Base-by-base conservation (phyloP, 2,797 vertebrate species). In the Tamandua tetradactyla region DNA sequence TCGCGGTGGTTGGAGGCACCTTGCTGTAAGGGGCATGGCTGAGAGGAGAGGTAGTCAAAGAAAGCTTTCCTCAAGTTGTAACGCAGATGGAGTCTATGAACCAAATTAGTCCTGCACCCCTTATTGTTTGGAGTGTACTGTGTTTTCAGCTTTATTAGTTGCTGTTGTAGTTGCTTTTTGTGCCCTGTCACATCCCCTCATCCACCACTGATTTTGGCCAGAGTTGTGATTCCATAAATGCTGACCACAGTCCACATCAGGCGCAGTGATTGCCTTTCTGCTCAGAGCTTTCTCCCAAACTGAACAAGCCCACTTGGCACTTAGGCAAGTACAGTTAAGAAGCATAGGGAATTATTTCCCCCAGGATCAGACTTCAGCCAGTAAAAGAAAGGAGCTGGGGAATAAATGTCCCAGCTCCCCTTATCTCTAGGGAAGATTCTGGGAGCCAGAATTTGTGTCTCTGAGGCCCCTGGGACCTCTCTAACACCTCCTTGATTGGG, bases 241-340 rank as follows among this genome's bases (percentile, higher is more conserved):
- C 13, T 9, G 25, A 15, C 42, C 69, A 1, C 12, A n/a, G 27
- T 22, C 32, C 10, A 27, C 42, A 18, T 62, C 20, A 4, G 59
- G 37, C n/a, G 7, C n/a, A 13, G 0, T 30, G 17, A 0, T 14
- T 61, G n/a, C 32, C 30, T 66, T 87, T 68, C 42, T 72, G 4
- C 49, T 69, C 59, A 84, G 23, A 55, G 23, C 30, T 82, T 87
- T 92, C 35, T 92, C 62, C n/a, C 64, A 44, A 52, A 52, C 35
- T 1, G 23, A 69, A 40, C 59, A 71, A 61, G 2, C 62, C n/a
- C 3, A 18, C 11, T 64, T 18, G 55, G n/a, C 47, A 20, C 84
- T 69, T 27, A 27, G 20, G 64, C 27, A 25, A 68, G 64, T 64
- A 17, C 4, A 35, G 1, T 0, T 55, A 44, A 10, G 12, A 89